Base-by-base conservation (phyloP, 2,797 vertebrate species). In the Sphenodon punctatus region DNA sequence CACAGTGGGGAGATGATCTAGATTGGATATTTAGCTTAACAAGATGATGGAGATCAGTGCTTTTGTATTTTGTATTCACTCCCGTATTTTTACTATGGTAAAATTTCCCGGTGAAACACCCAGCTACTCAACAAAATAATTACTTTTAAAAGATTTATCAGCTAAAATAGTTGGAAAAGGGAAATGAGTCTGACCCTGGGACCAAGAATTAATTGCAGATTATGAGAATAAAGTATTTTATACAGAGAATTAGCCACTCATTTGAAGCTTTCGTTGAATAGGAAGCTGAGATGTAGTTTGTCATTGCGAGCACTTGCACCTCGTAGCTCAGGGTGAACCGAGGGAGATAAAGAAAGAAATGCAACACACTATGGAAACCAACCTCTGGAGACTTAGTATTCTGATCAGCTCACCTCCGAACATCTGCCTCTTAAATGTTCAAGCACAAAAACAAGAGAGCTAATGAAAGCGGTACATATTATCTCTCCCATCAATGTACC, bases 341-440 rank as follows among this genome's bases (percentile, higher is more conserved):
- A 95, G 93, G 89, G 92, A 94, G 95, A 96, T 96, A 96, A 96
- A 97, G 94, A 96, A 95, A 96, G 95, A 95, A 96, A 97, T 96
- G 96, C 97, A 97, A 96, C 97, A 96, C 95, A 97, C 96, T 97
- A 96, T 96, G 96, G 97, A 97, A 97, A 97, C 96, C 96, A 97
- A 97, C 96, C 97, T 96, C 96, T 96, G 95, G 97, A 97, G 97
- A 97, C 95, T 96, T 96, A 96, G 96, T 97, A 97, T 97, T 97
- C 97, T 96, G 97, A 97, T 97, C 96, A 97, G 96, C 96, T 97
- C 96, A 97, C 97, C 97, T 97, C 97, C 89, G 95, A 97, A 97
- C 97, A 98, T 97, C 97, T 98, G 97, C 97, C 97, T 97, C 96
- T 97, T 97, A 97, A 97, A 97, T 95, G 96, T 96, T 96, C 94